Evolutionary conservation across 1,140 invertebrate genomes (phyloP).

Genomic region (Magallana ariakensis): DNA sequence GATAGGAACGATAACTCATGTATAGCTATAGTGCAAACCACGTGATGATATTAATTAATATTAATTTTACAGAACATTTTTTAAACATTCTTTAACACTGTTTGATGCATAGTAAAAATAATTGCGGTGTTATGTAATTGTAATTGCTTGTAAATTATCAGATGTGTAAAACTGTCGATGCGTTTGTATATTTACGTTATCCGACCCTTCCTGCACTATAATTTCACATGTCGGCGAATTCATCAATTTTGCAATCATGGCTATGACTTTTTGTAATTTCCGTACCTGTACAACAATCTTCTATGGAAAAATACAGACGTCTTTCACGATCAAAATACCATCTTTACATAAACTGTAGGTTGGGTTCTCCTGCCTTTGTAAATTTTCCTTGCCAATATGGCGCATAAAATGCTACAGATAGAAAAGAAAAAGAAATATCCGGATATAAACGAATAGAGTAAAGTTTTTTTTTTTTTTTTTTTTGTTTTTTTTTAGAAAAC

Average conservation of each 20-base stretch:
- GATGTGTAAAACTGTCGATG: too few relatives aligned
- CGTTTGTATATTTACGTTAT: too few relatives aligned
- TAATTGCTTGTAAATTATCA: too few relatives aligned
- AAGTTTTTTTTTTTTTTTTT: too few relatives aligned
- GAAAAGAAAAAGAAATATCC: not conserved
- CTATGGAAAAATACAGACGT: not conserved
- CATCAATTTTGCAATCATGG: not conserved
- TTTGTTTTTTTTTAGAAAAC: too few relatives aligned
- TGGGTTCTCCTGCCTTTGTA: not conserved
- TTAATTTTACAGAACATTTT: too few relatives aligned
- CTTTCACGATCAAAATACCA: not conserved
- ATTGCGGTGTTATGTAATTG: too few relatives aligned
- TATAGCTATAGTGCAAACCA: too few relatives aligned
- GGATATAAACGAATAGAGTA: not conserved
- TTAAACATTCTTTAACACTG: too few relatives aligned
- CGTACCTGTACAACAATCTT: constrained; percentile 20
- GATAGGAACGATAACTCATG: too few relatives aligned
- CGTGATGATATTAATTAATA: too few relatives aligned
- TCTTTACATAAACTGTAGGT: not conserved
- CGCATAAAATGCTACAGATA: not conserved
- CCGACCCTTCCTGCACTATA: not conserved
- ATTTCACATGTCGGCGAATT: not conserved
- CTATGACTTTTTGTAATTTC: not conserved
- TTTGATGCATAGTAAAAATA: too few relatives aligned
- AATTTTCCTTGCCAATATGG: constrained; percentile 1